Base-by-base conservation (phyloP, 2,888 invertebrate genomes). In the Erebia epiphron region DNA sequence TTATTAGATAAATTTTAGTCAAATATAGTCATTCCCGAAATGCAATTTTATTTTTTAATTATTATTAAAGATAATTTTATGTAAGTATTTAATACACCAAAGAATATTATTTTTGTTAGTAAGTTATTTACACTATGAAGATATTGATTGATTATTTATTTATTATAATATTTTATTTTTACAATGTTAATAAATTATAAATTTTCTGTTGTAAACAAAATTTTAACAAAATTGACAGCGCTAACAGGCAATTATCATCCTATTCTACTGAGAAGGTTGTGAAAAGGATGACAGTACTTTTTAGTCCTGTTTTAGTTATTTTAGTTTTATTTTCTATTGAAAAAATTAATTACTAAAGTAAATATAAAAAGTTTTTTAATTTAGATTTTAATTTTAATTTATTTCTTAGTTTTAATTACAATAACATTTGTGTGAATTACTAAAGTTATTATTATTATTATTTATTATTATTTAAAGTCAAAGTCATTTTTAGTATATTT, bases 81-180 rank as follows among this genome's bases (percentile, higher is more conserved):
- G 67, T 66, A 72, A 3, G 26, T 26, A 26, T 26, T 68, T 70
- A 58, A 11, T 69, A 62, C 50, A 70, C 72, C 74, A 74, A 74
- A 72, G 72, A 72, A 72, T 68, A 66, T 74, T 74, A 65, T 74
- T 74, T 56, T 67, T 69, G 57, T 71, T 74, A 71, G 66, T 61
- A 54, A 69, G 54, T 69, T 70, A 82, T 81, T 80, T 82, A 67
- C 46, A 49, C 41, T 57, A 57, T 41, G 35, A 70, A 62, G 13
- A 46, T 68, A 46, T 68, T 49, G n/a, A 26, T 46, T 49, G 35
- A 18, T 54, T 16, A 10, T 54, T 54, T 68, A 57, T 63, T 63
- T 68, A 57, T 63, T 64, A 41, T 67, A 46, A 41, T 63, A 65
- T 70, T 66, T 26, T 56, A 62, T 63, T 66, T 70, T 70, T 54